Base-by-base conservation (phyloP, 2,113 vertebrate species). In the Holacanthus passer region DNA sequence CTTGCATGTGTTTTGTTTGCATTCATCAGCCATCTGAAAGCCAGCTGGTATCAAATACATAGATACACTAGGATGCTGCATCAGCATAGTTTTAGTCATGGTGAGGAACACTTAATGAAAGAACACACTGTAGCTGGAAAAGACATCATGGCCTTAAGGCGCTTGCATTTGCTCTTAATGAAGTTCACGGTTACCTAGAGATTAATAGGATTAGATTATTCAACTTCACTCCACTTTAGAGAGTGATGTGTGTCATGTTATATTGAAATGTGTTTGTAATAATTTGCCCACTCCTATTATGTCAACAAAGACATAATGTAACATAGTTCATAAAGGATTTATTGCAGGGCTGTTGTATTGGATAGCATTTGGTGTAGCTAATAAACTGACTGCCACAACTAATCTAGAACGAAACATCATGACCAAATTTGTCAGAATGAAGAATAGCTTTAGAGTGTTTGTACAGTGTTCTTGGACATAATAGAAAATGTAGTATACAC, bases 91-190 rank as follows among this genome's bases (percentile, higher is more conserved):
- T 48, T 43, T 24, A 64, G 52, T 72, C 37, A 24, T 41, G 29
- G 27, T 16, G 27, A 72, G 45, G 27, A 27, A 58, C 45, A 47
- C 35, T 31, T 27, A 22, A 64, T 72, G 39, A 63, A 63, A 69
- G n/a, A 52, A 69, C n/a, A 31, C n/a, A 52, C 13, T 58, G 53
- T 60, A 31, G 31, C 65, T 52, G 35, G 37, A 14, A 77, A 66
- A 77, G 8, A 14, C 39, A 37, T 37, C 59, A 37, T 20, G n/a
- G 29, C 29, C 16, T 32, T 24, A 58, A 13, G 22, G 39, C 20
- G 62, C 50, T 45, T 56, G 24, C 48, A 41, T 66, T 47, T 24
- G 29, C 39, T 19, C 37, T 66, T 56, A 31, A 29, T 56, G 7
- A 56, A 47, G 52, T 67, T 59, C 50, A 20, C 20, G 43, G 29